Conservation (phyloP, 1,140 invertebrate genomes). For the Probaryconus sp. region DNA sequence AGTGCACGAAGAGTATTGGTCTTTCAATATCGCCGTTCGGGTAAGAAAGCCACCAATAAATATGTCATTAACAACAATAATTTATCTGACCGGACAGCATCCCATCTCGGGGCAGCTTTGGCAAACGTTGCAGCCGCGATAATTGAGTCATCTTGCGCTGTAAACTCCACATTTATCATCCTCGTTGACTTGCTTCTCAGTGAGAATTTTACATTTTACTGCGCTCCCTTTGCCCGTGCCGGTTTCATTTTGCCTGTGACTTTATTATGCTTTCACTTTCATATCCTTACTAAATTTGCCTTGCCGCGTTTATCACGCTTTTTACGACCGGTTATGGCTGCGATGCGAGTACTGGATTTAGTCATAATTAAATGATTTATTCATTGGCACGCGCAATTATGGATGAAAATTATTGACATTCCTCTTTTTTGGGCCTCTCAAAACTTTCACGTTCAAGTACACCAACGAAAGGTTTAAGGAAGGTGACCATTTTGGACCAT, state of each 20-base stretch:
- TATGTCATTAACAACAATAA: conserved; percentile 70
- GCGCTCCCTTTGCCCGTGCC: conserved; percentile 35
- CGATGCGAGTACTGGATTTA: conserved; percentile 26
- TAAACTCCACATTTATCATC: conserved; percentile 65
- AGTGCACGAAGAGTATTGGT: conserved; percentile 27
- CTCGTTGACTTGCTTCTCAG: conserved; percentile 34
- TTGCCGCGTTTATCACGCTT: conserved; percentile 37
- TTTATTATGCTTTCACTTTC: conserved; percentile 62
- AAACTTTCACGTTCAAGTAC: neutral
- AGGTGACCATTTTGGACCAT: no score
- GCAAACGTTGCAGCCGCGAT: conserved; percentile 43
- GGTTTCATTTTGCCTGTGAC: conserved; percentile 48
- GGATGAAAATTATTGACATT: conserved; percentile 27
- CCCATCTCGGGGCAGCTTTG: conserved; percentile 27
- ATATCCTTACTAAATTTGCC: conserved; percentile 44
- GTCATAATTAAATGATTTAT: conserved; percentile 43
- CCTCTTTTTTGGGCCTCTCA: neutral
- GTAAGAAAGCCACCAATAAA: conserved; percentile 61
- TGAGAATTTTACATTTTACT: conserved; percentile 50
- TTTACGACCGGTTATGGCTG: conserved; percentile 34
- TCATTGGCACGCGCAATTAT: conserved; percentile 36
- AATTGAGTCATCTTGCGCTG: conserved; percentile 67
- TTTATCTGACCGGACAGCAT: conserved; percentile 59
- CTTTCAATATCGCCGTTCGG: conserved; percentile 26
- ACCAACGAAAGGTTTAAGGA: neutral